Evolutionary conservation across 2,797 vertebrate species (phyloP).

Genomic region (Rhinophrynus dorsalis): DNA sequence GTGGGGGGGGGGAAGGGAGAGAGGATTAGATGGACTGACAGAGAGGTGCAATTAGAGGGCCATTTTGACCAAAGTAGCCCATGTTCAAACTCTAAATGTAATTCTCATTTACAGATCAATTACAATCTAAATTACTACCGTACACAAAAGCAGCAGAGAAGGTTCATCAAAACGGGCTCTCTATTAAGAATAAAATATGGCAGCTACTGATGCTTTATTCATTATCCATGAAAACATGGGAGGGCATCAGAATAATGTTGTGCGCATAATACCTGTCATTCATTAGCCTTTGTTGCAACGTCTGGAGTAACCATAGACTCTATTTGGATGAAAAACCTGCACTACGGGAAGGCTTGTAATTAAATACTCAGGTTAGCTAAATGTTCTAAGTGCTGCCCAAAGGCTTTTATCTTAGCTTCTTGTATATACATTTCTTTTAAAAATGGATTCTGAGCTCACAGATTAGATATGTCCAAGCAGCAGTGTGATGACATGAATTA

Average conservation of each 20-base stretch:
- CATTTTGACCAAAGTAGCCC: conserved; percentile 13
- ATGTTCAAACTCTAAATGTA: conserved; percentile 18
- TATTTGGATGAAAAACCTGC: conserved; percentile 37
- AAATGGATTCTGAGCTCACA: conserved; percentile 21
- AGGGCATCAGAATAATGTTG: conserved; percentile 43
- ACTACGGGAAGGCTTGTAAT: conserved; percentile 46
- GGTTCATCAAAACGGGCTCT: conserved; percentile 21
- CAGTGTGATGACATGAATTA: conserved; percentile 40
- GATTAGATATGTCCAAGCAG: conserved; percentile 43
- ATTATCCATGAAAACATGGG: conserved; percentile 49
- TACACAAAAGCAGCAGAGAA: conserved; percentile 42
- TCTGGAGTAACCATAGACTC: conserved; percentile 33
- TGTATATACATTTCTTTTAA: conserved; percentile 21
- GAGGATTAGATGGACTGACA: no score
- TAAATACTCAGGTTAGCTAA: conserved; percentile 47
- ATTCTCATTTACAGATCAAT: conserved; percentile 49
- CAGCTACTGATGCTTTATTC: conserved; percentile 42
- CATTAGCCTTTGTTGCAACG: conserved; percentile 45
- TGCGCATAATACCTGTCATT: conserved; percentile 48
- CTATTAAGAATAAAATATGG: conserved; percentile 33
- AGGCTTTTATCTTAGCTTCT: conserved; percentile 40
- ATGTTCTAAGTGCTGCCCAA: conserved; percentile 42
- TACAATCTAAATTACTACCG: conserved; percentile 37
- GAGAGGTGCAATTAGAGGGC: no score
- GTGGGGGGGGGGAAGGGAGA: no score